A percentile compares a stretch with the other conserved stretches of the same genome.
Evolutionary conservation across 2,113 vertebrate species (phyloP).

Genomic region (Podarcis muralis): DNA sequence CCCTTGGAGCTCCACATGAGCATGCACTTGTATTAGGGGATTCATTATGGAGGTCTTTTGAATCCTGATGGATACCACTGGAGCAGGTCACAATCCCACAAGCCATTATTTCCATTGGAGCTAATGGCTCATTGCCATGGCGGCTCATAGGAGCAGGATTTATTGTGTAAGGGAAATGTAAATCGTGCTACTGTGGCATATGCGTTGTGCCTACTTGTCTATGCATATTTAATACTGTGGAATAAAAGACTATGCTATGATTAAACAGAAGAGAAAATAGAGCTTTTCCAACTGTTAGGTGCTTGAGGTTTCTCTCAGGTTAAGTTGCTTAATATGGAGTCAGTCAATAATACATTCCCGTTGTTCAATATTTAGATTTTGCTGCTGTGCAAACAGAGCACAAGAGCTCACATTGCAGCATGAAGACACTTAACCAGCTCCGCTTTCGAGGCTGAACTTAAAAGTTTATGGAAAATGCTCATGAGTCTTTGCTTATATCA

Average conservation of each 20-base stretch:
- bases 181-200: neutral
- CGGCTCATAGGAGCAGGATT: conserved; percentile 30
- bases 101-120: conserved; percentile 34
- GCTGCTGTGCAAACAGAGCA: conserved; percentile 20
- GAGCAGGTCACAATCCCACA: conserved; percentile 18
- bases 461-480: conserved; percentile 19
- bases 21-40: conserved; percentile 26
- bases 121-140: conserved; percentile 24
- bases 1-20: conserved; percentile 25
- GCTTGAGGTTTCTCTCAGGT: conserved; percentile 3
- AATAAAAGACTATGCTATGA: conserved; percentile 3
- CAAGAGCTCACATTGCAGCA: neutral
- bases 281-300: conserved; percentile 19
- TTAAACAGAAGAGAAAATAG: conserved; percentile 23
- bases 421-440: neutral
- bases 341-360: conserved; percentile 22
- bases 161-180: conserved; percentile 32
- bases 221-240: neutral
- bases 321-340: conserved; percentile 37
- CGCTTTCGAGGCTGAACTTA: conserved; percentile 7
- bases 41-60: conserved; percentile 38
- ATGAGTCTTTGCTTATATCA: neutral
- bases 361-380: conserved; percentile 46
- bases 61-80: conserved; percentile 9
- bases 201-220: neutral